Conservation (phyloP, 2,888 invertebrate genomes). For the Stenoptilia bipunctidactyla region DNA sequence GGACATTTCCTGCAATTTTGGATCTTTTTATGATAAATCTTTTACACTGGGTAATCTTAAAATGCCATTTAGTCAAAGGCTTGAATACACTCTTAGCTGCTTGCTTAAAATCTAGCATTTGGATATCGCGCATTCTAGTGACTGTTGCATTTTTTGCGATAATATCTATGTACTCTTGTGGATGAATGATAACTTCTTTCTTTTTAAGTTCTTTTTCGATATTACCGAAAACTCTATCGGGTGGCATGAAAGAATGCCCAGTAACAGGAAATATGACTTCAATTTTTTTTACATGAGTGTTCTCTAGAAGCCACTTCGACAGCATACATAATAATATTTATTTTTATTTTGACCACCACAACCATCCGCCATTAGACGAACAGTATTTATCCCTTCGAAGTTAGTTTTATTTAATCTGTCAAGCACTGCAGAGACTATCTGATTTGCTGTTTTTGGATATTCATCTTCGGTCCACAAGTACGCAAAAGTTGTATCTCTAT, state of each 20-base stretch:
- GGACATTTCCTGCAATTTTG: slow-evolving; percentile 12
- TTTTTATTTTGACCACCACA: slow-evolving; percentile 21
- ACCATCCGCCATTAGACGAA: slow-evolving; percentile 18
- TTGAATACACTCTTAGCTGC: slow-evolving; percentile 8
- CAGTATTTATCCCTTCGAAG: slow-evolving; percentile 13
- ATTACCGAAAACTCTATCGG: slow-evolving; percentile 12
- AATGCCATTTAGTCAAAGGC: slow-evolving; percentile 10
- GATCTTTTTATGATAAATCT: slow-evolving; percentile 17
- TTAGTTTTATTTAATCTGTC: slow-evolving; percentile 19
- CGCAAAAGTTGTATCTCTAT: slow-evolving; percentile 16
- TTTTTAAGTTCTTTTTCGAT: slow-evolving; percentile 11
- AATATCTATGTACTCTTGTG: slow-evolving; percentile 4
- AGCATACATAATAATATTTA: slow-evolving; percentile 18
- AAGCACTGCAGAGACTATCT: slow-evolving; percentile 20
- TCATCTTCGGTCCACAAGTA: slow-evolving; percentile 20
- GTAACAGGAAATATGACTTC: slow-evolving; percentile 15
- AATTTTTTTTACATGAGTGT: slow-evolving; percentile 8
- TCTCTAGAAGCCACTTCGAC: slow-evolving; percentile 16
- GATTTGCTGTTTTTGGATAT: slow-evolving; percentile 17
- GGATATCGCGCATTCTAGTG: slow-evolving; percentile 6
- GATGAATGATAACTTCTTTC: slow-evolving; percentile 7
- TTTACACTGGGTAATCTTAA: slow-evolving; percentile 14
- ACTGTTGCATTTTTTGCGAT: neutral
- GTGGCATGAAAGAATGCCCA: slow-evolving; percentile 14
- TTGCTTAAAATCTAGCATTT: slow-evolving; percentile 8